phyloP scores from a whole-genome alignment of 2,797 vertebrate species.

The Micropoecilia bifurca region DNA sequence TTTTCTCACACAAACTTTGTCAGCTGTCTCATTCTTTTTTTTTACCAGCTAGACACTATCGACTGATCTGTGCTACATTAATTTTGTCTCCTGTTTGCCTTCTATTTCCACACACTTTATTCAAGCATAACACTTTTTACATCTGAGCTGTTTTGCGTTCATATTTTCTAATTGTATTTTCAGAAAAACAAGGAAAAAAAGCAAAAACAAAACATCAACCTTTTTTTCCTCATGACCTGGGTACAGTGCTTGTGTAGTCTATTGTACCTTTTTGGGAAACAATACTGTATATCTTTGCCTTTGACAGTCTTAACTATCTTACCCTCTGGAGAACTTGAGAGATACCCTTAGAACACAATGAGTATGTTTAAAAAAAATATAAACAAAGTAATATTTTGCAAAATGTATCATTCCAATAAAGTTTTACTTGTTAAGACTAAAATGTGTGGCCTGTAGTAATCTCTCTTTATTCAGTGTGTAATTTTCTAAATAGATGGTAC shows the following conservation, averaged over 20 bases:
- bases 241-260: conserved; percentile 87
- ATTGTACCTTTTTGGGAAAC: conserved; percentile 86
- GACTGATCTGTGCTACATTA: conserved; percentile 65
- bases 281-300: conserved; percentile 88
- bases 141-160: conserved; percentile 82
- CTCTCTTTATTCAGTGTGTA: background rate
- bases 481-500: background rate
- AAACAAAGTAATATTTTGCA: conserved; percentile 90
- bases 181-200: conserved; percentile 75
- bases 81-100: conserved; percentile 72
- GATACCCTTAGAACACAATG: conserved; percentile 87
- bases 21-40: conserved; percentile 51
- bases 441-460: conserved; percentile 56
- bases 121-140: conserved; percentile 83
- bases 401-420: conserved; percentile 93
- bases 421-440: conserved; percentile 89
- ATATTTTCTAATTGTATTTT: conserved; percentile 89
- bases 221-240: conserved; percentile 83
- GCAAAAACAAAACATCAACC: conserved; percentile 76
- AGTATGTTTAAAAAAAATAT: conserved; percentile 83
- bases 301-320: conserved; percentile 90
- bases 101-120: conserved; percentile 76
- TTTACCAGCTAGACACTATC: conserved; percentile 65
- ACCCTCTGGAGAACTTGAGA: conserved; percentile 87
- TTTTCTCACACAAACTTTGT: conserved; percentile 38